phyloP scores from a whole-genome alignment of 2,797 vertebrate species.

The Helostoma temminkii region DNA sequence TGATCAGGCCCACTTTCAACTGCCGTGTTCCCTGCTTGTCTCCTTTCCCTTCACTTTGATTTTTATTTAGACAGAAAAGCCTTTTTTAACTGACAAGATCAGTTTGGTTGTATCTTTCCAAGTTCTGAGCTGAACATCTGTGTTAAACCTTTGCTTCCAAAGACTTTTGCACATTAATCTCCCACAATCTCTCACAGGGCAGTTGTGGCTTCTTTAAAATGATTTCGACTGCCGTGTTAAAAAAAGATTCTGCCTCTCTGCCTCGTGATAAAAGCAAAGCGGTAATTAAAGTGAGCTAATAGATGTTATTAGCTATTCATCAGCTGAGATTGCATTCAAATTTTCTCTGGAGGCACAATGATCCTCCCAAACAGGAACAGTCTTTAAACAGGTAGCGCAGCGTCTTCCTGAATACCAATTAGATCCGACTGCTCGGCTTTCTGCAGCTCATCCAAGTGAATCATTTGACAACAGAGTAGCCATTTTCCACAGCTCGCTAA shows the following conservation, averaged over 20 bases:
- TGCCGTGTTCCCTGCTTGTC: constrained; percentile 16
- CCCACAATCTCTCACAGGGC: constrained; percentile 34
- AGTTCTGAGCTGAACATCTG: constrained; percentile 14
- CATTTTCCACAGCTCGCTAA: constrained; percentile 60
- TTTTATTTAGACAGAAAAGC: constrained; percentile 41
- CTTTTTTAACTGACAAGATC: constrained; percentile 39
- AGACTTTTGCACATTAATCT: constrained; percentile 41
- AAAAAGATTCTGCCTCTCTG: constrained; percentile 53
- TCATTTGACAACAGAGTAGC: constrained; percentile 67
- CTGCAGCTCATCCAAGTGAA: constrained; percentile 55
- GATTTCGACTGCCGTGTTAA: constrained; percentile 34
- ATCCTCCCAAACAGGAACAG: constrained; percentile 52
- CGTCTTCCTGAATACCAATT: constrained; percentile 65
- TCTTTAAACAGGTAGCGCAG: constrained; percentile 60
- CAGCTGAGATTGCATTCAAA: constrained; percentile 53
- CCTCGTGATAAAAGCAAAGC: constrained; percentile 53
- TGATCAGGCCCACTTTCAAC: constrained; percentile 29
- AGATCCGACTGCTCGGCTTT: constrained; percentile 39
- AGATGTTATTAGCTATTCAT: constrained; percentile 70
- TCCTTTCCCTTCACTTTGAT: constrained; percentile 32
- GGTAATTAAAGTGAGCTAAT: constrained; percentile 74
- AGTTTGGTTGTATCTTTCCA: constrained; percentile 21
- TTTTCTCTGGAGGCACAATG: constrained; percentile 48
- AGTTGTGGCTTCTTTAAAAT: constrained; percentile 31
- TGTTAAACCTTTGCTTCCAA: constrained; percentile 35